These are phyloP conservation scores for Sebastes hubbsi DNA, from an alignment of 2,797 vertebrate species.

Conservation along the genomic window DNA sequence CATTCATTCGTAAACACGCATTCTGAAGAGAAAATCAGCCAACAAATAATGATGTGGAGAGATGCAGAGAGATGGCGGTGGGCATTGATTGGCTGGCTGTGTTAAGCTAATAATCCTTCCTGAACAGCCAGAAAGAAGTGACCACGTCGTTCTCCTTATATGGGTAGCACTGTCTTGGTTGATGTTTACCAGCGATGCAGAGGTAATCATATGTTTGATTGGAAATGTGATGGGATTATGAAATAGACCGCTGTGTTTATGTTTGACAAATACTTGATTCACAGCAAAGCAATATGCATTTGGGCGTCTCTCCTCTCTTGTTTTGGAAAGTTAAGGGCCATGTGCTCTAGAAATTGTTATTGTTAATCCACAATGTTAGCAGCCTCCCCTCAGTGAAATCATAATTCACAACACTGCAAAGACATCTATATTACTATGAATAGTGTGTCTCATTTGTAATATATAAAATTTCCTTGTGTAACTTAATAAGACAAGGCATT, in stretches of 20 bases:
- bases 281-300: not conserved
- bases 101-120: constrained; percentile 43
- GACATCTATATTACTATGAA: constrained; percentile 1
- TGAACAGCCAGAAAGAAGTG: constrained; percentile 8
- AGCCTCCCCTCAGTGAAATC: constrained; percentile 18
- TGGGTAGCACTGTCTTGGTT: not conserved
- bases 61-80: constrained; percentile 14
- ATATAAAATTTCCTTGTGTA: not conserved
- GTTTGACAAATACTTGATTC: constrained; percentile 35
- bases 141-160: not conserved
- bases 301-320: not conserved
- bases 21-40: constrained; percentile 29
- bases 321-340: constrained; percentile 3
- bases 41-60: constrained; percentile 23
- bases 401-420: constrained; percentile 12
- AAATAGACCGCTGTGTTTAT: constrained; percentile 25
- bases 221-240: constrained; percentile 34
- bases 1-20: constrained; percentile 36
- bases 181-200: constrained; percentile 11
- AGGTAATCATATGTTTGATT: constrained; percentile 24
- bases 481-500: constrained; percentile 18
- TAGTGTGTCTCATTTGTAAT: constrained; percentile 7
- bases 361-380: constrained; percentile 20
- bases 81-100: constrained; percentile 33
- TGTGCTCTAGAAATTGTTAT: constrained; percentile 3